Evolutionary conservation across 2,797 vertebrate species (phyloP), one percentile per base, ranked within the genome.

Genomic region (Argyrosomus regius): DNA sequence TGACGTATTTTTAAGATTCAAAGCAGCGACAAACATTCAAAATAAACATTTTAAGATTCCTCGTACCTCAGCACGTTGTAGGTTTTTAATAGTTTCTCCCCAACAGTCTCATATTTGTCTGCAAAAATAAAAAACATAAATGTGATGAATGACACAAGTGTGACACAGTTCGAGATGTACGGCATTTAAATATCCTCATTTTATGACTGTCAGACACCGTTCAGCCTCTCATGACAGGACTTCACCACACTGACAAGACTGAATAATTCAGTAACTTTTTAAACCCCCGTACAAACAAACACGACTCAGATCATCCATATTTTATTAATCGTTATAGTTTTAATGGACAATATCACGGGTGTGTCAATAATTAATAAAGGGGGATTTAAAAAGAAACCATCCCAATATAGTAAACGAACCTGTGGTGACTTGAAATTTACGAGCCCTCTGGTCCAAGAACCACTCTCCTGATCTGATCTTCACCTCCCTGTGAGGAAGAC

Each of bases 381-480:
- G 66, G 9, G 6, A 56, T 61, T 45, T 8, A 69, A 68, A 56
- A 54, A 39, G 24, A 70, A 49, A 48, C 1, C 2, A 39, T 50
- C 9, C 5, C 41, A 31, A 14, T 48, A 5, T 28, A 52, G 14
- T 11, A 56, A 78, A 90, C 91, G 61, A 75, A 98, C 98, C 97
- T 96, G 93, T n/a, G 22, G 65, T 93, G 43, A 75, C n/a, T 8
- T 96, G 96, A 80, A 97, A 98, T 87, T 97, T 99, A 94, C 96
- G 97, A 16, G 94, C 94, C 91, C 95, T 95, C 82, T 97, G 96
- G 76, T 97, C 96, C 56, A 97, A 91, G 91, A 99, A 99, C 98
- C 98, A 99, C 16, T 99, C 97, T 58, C 97, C 98, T 58, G 97
- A 96, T 82, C 96, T 96, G 88, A 97, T 89, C 92, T 97, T 99